Percentiles rank a stretch among this genome's conserved stretches.
Conservation (phyloP, 2,888 invertebrate species). For the Blera fallax region DNA sequence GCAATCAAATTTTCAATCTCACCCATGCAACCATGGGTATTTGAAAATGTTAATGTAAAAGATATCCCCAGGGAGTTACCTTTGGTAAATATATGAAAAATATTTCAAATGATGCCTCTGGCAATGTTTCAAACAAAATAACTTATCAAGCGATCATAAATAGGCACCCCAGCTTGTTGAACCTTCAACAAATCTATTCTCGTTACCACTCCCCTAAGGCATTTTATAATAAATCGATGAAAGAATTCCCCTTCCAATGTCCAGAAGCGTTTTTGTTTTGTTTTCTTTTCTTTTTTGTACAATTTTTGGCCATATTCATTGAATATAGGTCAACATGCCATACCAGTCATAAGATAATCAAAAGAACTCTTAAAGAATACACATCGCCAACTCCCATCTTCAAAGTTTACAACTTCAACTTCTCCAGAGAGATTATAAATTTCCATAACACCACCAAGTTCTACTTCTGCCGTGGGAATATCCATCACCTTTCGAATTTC, state of each 20-base stretch:
- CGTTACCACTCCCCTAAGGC: not conserved
- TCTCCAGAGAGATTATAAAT: not conserved
- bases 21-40: too few species aligned
- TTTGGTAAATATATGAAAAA: not conserved
- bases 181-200: not conserved
- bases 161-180: not conserved
- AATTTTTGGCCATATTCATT: not conserved
- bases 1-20: too few species aligned
- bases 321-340: not conserved
- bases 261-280: not conserved
- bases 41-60: too few species aligned
- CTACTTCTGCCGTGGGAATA: slow-evolving; percentile 4
- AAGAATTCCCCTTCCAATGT: not conserved
- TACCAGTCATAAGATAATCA: not conserved
- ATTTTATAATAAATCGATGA: not conserved
- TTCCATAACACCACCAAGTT: not conserved
- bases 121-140: not conserved
- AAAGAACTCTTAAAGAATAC: not conserved
- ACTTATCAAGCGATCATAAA: not conserved
- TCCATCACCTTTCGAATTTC: not conserved
- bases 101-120: not conserved
- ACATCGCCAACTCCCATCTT: not conserved
- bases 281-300: not conserved
- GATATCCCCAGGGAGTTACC: too few species aligned
- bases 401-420: not conserved